phyloP scores from a whole-genome alignment of 2,888 invertebrate genomes.

The Harpalus rubripes region DNA sequence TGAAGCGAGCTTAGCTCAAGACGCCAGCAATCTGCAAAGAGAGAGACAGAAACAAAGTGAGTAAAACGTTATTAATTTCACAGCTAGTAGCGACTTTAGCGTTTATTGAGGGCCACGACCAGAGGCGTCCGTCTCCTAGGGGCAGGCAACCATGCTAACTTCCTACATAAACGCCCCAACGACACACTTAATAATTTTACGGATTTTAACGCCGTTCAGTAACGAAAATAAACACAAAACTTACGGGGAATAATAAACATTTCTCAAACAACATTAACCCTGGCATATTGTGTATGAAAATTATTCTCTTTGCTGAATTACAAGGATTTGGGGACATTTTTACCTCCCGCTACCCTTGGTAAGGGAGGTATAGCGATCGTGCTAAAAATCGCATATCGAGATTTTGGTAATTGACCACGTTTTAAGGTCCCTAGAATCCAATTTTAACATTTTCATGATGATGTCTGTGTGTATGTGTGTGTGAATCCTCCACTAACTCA shows the following conservation, averaged over 20 bases:
- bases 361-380: too few species aligned
- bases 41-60: conserved; percentile 39
- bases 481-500: too few species aligned
- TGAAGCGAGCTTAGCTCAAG: conserved; percentile 30
- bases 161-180: conserved; percentile 55
- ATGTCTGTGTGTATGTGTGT: too few species aligned
- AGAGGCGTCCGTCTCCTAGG: conserved; percentile 12
- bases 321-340: conserved; percentile 4
- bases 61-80: conserved; percentile 44
- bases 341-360: too few species aligned
- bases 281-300: conserved; percentile 26
- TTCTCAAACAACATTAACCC: conserved; percentile 42
- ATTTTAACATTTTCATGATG: too few species aligned
- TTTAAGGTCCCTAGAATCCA: too few species aligned
- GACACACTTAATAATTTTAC: conserved; percentile 58
- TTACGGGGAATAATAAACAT: conserved; percentile 48
- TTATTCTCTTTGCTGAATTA: conserved; percentile 32
- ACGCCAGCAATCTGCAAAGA: conserved; percentile 30
- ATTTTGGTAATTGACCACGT: too few species aligned
- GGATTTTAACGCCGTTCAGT: conserved; percentile 54
- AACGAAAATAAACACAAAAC: conserved; percentile 48
- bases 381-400: too few species aligned
- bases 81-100: conserved; percentile 12
- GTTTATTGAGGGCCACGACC: conserved; percentile 28
- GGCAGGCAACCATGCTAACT: conserved; percentile 16